These are phyloP conservation scores for Varecia variegata DNA, from an alignment of 2,797 vertebrate species.

Conservation along the genomic window DNA sequence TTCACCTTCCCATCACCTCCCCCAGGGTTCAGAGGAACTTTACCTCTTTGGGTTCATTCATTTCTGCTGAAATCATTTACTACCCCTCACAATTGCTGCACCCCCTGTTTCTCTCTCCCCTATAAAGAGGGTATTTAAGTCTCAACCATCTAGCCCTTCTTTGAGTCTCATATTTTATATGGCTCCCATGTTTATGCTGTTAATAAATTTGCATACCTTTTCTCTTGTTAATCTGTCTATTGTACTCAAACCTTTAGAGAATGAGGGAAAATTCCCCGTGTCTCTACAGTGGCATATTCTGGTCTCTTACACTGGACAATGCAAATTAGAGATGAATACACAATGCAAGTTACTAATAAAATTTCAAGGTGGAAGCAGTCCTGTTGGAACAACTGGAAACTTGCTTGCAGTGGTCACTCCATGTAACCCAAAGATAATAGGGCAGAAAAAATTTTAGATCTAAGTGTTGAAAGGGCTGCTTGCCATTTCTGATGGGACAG, in stretches of 20 bases:
- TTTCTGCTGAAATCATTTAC: not conserved
- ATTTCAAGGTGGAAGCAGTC: not conserved
- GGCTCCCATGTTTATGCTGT: too few relatives aligned
- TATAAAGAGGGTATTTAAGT: too few relatives aligned
- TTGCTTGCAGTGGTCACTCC: not conserved
- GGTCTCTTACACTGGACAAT: not conserved
- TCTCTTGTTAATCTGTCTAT: too few relatives aligned
- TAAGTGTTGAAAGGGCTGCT: not conserved
- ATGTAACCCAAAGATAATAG: not conserved
- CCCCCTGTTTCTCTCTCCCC: too few relatives aligned
- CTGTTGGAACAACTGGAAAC: not conserved
- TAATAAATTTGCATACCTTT: too few relatives aligned
- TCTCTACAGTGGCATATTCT: not conserved
- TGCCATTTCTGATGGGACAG: not conserved
- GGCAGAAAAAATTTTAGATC: not conserved
- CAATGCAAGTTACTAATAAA: not conserved
- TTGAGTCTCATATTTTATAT: too few relatives aligned
- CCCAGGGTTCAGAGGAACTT: not conserved
- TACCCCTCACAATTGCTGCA: not conserved
- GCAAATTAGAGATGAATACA: slow-evolving; percentile 28
- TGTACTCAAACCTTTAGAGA: too few relatives aligned
- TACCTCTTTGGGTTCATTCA: not conserved
- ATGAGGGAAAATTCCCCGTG: too few relatives aligned
- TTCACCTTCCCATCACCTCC: not conserved
- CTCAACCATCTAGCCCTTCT: too few relatives aligned